These are phyloP conservation scores for Rhizoglyphus robini DNA, from an alignment of 1,140 invertebrate species.

Conservation along the genomic window DNA sequence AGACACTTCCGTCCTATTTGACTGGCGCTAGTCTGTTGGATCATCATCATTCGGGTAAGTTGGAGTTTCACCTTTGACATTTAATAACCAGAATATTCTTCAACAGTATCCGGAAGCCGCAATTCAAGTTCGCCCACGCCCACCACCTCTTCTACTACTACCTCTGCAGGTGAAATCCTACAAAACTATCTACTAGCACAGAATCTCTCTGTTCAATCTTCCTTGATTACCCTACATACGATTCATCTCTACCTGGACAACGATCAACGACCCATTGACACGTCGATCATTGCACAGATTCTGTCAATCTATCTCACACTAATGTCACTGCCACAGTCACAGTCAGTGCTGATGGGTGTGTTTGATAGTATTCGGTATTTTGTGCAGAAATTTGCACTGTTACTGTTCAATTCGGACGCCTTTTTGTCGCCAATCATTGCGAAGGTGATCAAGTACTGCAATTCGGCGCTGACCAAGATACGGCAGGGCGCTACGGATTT, in stretches of 20 bases:
- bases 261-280: background rate
- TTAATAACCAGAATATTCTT: background rate
- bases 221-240: conserved; percentile 13
- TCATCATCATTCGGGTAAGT: background rate
- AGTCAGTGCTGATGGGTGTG: conserved; percentile 70
- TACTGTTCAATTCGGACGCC: conserved; percentile 41
- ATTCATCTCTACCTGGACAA: conserved; percentile 9
- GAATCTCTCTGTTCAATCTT: conserved; percentile 10
- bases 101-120: background rate
- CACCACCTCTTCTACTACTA: background rate
- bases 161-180: background rate
- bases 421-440: conserved; percentile 6
- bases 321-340: conserved; percentile 74
- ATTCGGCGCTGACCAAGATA: background rate
- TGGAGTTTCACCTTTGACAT: background rate
- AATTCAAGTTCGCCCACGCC: too few relatives aligned
- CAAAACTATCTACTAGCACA: background rate
- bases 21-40: background rate
- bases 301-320: conserved; percentile 70
- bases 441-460: conserved; percentile 8
- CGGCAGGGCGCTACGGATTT: conserved; percentile 7
- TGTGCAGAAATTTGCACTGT: conserved; percentile 72
- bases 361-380: conserved; percentile 78
- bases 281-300: conserved; percentile 51
- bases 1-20: background rate